A percentile compares a stretch with the other conserved stretches of the same genome.
These are phyloP conservation scores for Lepidurus arcticus DNA, from an alignment of 1,140 invertebrate genomes.

Conservation along the genomic window DNA sequence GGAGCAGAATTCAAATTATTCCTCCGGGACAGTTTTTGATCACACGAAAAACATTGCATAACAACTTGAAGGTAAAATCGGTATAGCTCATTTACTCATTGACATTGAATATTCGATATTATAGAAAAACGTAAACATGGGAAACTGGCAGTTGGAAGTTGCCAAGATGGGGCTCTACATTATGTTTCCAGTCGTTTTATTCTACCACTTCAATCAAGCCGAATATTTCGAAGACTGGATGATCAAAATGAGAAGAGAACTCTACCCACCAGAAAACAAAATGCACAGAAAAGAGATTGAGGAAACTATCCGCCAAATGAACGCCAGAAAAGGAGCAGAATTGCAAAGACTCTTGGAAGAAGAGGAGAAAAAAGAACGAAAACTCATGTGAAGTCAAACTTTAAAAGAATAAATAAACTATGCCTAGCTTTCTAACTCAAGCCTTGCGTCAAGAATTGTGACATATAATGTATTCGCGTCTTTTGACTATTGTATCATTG, in stretches of 20 bases:
- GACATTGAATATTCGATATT: too few species aligned
- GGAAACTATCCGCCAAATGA: slow-evolving; percentile 53
- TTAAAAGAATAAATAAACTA: background rate
- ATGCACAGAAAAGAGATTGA: slow-evolving; percentile 52
- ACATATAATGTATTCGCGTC: slow-evolving; percentile 20
- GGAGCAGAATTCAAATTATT: background rate
- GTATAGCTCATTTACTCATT: too few species aligned
- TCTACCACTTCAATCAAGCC: slow-evolving; percentile 80
- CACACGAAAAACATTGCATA: too few species aligned
- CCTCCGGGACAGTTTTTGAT: background rate
- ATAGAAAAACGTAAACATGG: slow-evolving; percentile 52
- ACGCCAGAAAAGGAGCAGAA: slow-evolving; percentile 49
- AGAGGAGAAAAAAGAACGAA: slow-evolving; percentile 41
- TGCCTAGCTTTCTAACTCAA: background rate
- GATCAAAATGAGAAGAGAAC: slow-evolving; percentile 58
- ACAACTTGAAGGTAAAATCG: too few species aligned
- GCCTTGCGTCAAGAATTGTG: background rate
- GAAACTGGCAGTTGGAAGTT: slow-evolving; percentile 71
- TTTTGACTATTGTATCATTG: slow-evolving; percentile 33
- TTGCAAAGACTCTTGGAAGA: slow-evolving; percentile 46
- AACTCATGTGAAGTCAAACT: background rate
- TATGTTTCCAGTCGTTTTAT: slow-evolving; percentile 71
- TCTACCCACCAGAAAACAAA: slow-evolving; percentile 62
- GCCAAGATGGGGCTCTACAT: slow-evolving; percentile 76
- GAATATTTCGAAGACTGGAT: slow-evolving; percentile 73